Percentiles rank a stretch among this genome's conserved stretches.
phyloP scores from a whole-genome alignment of 2,888 invertebrate genomes.

The Helleia helle region DNA sequence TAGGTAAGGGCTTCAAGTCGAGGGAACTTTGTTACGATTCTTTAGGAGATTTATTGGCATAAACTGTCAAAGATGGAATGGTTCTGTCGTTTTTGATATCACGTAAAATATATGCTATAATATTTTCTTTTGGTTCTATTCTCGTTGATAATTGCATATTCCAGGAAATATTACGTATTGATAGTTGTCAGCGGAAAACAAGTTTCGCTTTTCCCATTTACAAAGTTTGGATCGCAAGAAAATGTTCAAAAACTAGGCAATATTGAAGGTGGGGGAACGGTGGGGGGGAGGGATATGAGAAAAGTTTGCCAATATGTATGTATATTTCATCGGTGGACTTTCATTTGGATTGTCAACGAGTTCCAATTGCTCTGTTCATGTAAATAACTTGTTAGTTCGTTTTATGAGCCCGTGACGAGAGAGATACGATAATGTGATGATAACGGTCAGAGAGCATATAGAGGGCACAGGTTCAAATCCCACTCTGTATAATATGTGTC shows the following conservation, averaged over 20 bases:
- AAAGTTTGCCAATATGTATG: constrained; percentile 26
- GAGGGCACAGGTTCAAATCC: no score
- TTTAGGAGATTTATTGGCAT: no score
- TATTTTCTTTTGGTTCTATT: no score
- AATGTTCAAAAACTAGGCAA: constrained; percentile 9
- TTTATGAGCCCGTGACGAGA: constrained; percentile 6
- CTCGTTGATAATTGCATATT: no score
- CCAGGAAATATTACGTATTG: no score
- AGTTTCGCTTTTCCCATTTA: constrained; percentile 7
- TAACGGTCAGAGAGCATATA: no score
- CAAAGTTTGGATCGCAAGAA: constrained; percentile 5
- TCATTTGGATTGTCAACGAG: constrained; percentile 22
- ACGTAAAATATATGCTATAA: no score
- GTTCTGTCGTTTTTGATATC: no score
- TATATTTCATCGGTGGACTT: constrained; percentile 24
- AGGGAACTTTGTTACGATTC: no score
- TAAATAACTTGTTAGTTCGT: constrained; percentile 16
- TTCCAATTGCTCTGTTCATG: constrained; percentile 22
- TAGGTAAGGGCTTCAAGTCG: no score
- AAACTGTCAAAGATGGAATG: no score
- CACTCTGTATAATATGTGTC: no score
- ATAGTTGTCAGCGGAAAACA: background rate
- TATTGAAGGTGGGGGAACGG: constrained; percentile 4
- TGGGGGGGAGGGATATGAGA: constrained; percentile 24
- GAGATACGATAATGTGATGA: constrained; percentile 1